phyloP scores from a whole-genome alignment of 2,797 vertebrate genomes.

The Octomys mimax region DNA sequence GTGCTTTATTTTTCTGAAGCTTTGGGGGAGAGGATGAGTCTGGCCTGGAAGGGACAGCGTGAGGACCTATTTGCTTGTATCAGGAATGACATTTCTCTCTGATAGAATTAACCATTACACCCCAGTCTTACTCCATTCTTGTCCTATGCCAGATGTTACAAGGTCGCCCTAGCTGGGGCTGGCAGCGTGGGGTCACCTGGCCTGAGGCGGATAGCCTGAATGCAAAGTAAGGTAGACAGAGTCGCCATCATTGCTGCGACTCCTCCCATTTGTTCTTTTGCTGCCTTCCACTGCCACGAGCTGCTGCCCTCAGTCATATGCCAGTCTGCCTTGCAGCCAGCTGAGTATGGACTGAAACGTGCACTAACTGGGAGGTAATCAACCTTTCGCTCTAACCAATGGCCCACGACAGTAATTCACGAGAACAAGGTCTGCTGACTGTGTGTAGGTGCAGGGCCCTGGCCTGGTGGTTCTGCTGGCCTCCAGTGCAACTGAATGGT shows the following conservation, averaged over 20 bases:
- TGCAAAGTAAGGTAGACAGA: too few species aligned
- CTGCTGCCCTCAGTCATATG: too few species aligned
- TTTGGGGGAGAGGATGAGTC: background rate
- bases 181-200: background rate
- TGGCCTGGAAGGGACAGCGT: background rate
- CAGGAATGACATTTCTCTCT: background rate
- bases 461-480: background rate
- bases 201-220: too few species aligned
- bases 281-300: too few species aligned
- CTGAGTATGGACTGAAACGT: too few species aligned
- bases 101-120: background rate
- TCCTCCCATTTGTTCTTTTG: too few species aligned
- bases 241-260: too few species aligned
- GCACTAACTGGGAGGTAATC: too few species aligned
- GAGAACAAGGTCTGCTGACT: background rate
- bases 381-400: background rate
- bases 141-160: background rate
- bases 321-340: too few species aligned
- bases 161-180: background rate
- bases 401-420: rapidly evolving
- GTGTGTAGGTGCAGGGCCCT: background rate
- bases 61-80: background rate
- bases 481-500: background rate
- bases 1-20: background rate
- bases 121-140: background rate